Conservation (phyloP, 2,113 vertebrate genomes). For the Sceloporus undulatus region DNA sequence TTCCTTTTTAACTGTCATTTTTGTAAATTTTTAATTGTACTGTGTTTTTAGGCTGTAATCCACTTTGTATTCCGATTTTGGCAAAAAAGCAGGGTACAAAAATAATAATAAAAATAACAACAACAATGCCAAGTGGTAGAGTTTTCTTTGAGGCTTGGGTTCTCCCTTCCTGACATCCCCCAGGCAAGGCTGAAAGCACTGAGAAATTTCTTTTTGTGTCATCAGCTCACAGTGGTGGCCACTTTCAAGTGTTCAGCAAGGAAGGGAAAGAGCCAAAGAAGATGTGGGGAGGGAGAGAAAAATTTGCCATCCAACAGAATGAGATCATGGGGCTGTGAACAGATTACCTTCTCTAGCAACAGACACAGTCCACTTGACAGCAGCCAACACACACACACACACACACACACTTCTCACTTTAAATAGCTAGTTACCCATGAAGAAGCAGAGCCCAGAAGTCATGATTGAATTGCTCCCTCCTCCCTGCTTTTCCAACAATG, state of each 20-base stretch:
- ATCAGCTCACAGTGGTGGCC: conserved; percentile 52
- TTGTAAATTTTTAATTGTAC: too few relatives aligned
- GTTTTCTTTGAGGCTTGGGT: conserved; percentile 78
- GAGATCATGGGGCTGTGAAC: conserved; percentile 63
- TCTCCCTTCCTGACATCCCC: conserved; percentile 57
- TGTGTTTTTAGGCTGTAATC: too few relatives aligned
- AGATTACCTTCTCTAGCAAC: conserved; percentile 25
- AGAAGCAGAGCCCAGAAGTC: too few relatives aligned
- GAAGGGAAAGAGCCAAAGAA: conserved; percentile 47
- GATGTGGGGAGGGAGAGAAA: conserved; percentile 54
- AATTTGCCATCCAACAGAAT: conserved; percentile 68
- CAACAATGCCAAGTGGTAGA: conserved; percentile 49
- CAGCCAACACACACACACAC: not conserved
- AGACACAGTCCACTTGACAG: too few relatives aligned
- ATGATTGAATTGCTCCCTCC: too few relatives aligned
- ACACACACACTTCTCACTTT: too few relatives aligned
- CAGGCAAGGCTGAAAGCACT: conserved; percentile 72
- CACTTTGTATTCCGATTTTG: too few relatives aligned
- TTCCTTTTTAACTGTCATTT: too few relatives aligned
- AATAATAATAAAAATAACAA: conserved; percentile 51
- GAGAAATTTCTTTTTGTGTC: conserved; percentile 65
- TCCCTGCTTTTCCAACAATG: too few relatives aligned
- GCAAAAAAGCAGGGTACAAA: too few relatives aligned
- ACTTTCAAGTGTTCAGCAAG: conserved; percentile 76
- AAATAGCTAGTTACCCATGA: too few relatives aligned